Conservation (phyloP, 1,140 invertebrate genomes). For the Acyrthosiphon pisum region DNA sequence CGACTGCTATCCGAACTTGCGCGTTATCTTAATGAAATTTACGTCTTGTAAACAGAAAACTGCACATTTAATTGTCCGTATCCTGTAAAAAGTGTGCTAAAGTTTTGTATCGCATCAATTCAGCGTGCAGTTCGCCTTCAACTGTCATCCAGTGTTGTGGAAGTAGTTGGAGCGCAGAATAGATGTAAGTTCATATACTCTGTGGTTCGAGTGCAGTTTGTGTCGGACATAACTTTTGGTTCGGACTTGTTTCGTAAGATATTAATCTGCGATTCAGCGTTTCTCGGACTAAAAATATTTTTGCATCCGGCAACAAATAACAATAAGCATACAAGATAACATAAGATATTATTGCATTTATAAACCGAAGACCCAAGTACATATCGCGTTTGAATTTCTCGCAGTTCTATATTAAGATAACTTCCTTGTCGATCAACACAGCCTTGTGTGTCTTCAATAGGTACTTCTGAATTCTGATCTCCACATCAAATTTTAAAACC, state of each 20-base stretch:
- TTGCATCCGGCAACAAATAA: background rate
- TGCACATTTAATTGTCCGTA: background rate
- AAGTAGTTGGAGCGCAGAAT: no score
- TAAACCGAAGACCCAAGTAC: background rate
- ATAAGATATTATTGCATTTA: background rate
- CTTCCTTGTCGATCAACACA: background rate
- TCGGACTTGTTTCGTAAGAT: background rate
- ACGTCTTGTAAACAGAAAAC: background rate
- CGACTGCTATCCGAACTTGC: background rate
- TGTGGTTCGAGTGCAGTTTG: background rate
- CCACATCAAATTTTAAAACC: background rate
- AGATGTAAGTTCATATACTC: no score
- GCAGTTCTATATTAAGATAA: background rate
- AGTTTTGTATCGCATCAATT: background rate
- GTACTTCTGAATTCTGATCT: background rate
- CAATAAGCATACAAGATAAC: background rate
- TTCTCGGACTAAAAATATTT: background rate
- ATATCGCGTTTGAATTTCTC: background rate
- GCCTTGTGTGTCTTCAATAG: background rate
- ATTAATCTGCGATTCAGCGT: background rate
- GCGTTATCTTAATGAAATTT: background rate
- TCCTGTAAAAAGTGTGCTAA: no score
- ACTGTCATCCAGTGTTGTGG: background rate
- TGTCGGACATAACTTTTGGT: background rate
- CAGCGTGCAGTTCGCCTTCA: background rate